A percentile compares a stretch with the other conserved stretches of the same genome.
phyloP scores from a whole-genome alignment of 2,797 vertebrate genomes.

The Megalops cyprinoides region DNA sequence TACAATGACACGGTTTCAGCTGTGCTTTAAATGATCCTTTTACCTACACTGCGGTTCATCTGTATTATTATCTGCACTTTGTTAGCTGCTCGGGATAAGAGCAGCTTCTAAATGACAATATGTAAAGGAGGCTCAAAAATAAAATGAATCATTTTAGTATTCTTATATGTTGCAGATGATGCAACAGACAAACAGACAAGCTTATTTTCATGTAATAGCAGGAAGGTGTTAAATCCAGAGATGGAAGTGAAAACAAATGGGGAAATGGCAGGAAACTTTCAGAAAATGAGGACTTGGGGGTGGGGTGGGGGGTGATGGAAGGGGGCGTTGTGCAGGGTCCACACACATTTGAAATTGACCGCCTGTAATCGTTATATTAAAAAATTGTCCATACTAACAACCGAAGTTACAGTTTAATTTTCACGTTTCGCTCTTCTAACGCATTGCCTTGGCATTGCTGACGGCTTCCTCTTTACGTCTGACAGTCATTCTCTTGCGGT shows the following conservation, averaged over 20 bases:
- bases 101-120: too few relatives aligned
- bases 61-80: too few relatives aligned
- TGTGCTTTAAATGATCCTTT: too few relatives aligned
- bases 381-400: too few relatives aligned
- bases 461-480: not conserved
- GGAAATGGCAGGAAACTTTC: not conserved
- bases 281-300: not conserved
- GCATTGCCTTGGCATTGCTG: not conserved
- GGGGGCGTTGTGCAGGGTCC: too few relatives aligned
- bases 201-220: not conserved
- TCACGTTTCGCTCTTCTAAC: too few relatives aligned
- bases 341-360: not conserved
- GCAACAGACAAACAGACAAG: not conserved
- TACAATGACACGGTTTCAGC: too few relatives aligned
- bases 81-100: too few relatives aligned
- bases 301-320: not conserved
- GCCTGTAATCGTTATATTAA: too few relatives aligned
- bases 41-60: too few relatives aligned
- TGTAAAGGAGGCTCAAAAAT: too few relatives aligned
- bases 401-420: too few relatives aligned
- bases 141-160: constrained; percentile 21
- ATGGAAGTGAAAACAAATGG: not conserved
- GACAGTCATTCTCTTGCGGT: not conserved
- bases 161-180: not conserved
- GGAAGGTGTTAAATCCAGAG: not conserved